These are phyloP conservation scores for Catajapyx aquilonaris DNA, from an alignment of 1,140 invertebrate species.

Conservation along the genomic window DNA sequence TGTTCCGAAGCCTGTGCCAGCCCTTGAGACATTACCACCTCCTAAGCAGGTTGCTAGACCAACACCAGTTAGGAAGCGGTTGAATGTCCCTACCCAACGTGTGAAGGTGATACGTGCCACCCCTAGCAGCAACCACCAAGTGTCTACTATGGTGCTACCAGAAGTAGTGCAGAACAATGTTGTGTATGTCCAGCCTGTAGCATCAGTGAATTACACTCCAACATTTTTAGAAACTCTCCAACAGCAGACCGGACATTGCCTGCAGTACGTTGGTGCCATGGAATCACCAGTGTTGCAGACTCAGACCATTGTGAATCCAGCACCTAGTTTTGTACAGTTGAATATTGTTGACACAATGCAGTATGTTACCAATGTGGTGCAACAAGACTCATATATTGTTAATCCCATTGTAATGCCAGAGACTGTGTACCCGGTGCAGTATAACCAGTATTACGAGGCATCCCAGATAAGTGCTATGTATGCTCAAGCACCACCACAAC, in stretches of 20 bases:
- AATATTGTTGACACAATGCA: slow-evolving; percentile 6
- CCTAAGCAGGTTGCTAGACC: slow-evolving; percentile 8
- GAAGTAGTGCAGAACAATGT: no score
- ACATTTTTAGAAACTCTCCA: slow-evolving; percentile 41
- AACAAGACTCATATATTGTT: no score
- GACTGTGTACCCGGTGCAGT: no score
- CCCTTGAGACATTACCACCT: not conserved
- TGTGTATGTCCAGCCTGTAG: slow-evolving; percentile 31
- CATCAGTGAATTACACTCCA: slow-evolving; percentile 39
- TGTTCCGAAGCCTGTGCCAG: no score
- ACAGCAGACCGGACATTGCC: slow-evolving; percentile 34
- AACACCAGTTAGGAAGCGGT: slow-evolving; percentile 43
- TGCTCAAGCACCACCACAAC: slow-evolving; percentile 5
- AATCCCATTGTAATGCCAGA: no score
- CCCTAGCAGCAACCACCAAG: no score
- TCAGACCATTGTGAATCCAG: not conserved
- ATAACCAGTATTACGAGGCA: no score
- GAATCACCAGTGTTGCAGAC: slow-evolving; percentile 1
- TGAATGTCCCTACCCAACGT: no score
- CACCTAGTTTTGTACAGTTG: slow-evolving; percentile 1
- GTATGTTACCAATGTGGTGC: no score
- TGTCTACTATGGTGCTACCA: no score
- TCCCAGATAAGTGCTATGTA: no score
- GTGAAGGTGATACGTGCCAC: no score
- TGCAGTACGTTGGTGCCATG: slow-evolving; percentile 42